Evolutionary conservation across 2,888 invertebrate genomes (phyloP), one percentile per base, ranked within the genome.

Genomic region (Merodon equestris): DNA sequence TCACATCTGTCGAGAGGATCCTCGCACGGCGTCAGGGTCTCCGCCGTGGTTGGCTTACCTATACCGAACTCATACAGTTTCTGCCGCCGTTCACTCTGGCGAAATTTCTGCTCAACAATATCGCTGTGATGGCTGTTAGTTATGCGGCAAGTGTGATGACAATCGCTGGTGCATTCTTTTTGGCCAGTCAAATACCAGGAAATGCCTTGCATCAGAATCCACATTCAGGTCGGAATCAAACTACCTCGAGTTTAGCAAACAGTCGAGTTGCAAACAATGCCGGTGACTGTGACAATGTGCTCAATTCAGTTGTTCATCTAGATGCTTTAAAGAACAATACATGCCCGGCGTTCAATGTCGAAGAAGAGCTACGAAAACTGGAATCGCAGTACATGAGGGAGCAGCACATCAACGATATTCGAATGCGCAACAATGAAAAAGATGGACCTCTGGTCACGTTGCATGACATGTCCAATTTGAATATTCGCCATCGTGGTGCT

Each of bases 21-120:
- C 90, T 97, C 83, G 96, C 97, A 3, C 90, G 92, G 82, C 91
- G 91, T 84, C 93, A 96, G 89, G 94, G 93, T 12, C 88, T 88
- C 36, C 89, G 91, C 81, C 91, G 96, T 18, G 96, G 96, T 0
- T 95, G 94, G 93, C 93, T 94, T 85, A 95, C 96, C 0, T 96
- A 96, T 86, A 91, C 93, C 0, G 96, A 97, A 90, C 89, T 96
- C 61, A 89, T 91, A 82, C 92, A 91, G 64, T 82, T 89, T 57
- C 81, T 89, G 51, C 89, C 89, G 14, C 85, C 86, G 13, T 86
- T 89, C 73, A 86, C 86, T 5, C 71, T 88, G 58, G 87, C 86
- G 34, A 87, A 87, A 81, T 86, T 86, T 82, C 70, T 89, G 66
- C 66, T 87, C 27, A 86, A 86, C 45, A 88, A 87, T 74, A 84